These are phyloP conservation scores for Epistrophe grossulariae DNA, from an alignment of 2,888 invertebrate species.

Conservation along the genomic window DNA sequence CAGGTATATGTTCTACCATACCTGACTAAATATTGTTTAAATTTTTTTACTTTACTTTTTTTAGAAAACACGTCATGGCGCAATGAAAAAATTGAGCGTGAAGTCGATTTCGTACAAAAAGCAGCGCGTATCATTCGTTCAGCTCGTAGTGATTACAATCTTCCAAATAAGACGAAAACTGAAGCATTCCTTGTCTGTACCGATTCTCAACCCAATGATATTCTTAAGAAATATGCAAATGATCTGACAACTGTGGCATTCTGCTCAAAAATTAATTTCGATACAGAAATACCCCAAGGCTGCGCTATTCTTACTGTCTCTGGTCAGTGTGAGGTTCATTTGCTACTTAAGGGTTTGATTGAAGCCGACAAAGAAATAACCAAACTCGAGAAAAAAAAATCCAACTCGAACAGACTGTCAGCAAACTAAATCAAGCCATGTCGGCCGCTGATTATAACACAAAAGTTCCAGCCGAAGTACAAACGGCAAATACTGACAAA, in stretches of 20 bases:
- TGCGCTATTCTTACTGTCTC: conserved; percentile 95
- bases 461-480: conserved; percentile 93
- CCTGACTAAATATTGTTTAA: conserved; percentile 23
- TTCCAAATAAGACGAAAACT: conserved; percentile 94
- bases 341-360: conserved; percentile 94
- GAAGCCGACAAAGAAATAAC: conserved; percentile 93
- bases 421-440: conserved; percentile 91
- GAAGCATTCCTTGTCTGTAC: conserved; percentile 89
- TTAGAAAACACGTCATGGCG: conserved; percentile 85
- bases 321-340: conserved; percentile 94
- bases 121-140: conserved; percentile 94
- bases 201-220: conserved; percentile 84
- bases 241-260: conserved; percentile 89
- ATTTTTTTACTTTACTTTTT: conserved; percentile 46
- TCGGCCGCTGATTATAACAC: conserved; percentile 90
- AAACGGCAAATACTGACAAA: conserved; percentile 90
- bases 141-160: conserved; percentile 95
- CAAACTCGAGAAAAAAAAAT: conserved; percentile 93
- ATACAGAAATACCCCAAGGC: conserved; percentile 86
- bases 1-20: conserved; percentile 83
- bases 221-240: conserved; percentile 81
- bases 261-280: conserved; percentile 87
- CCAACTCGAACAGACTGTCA: conserved; percentile 88
- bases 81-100: conserved; percentile 89
- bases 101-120: conserved; percentile 95